phyloP scores from a whole-genome alignment of 2,888 invertebrate species.

The Rhodophaea formosa region DNA sequence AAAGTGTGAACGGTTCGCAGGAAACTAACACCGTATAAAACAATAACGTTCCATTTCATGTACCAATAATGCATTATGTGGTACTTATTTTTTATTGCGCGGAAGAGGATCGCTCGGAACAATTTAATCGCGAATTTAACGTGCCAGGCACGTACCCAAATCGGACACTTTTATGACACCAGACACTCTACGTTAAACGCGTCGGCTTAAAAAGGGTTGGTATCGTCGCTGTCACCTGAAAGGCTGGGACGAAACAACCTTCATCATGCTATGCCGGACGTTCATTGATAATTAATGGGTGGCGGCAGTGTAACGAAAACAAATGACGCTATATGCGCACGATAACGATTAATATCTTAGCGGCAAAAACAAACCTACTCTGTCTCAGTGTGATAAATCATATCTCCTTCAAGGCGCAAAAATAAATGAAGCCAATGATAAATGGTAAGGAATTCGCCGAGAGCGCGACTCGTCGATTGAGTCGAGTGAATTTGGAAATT shows the following conservation, averaged over 20 bases:
- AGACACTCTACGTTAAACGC: conserved; percentile 76
- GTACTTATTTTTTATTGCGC: conserved; percentile 60
- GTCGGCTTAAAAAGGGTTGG: conserved; percentile 80
- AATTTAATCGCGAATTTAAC: conserved; percentile 74
- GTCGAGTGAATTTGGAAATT: conserved; percentile 64
- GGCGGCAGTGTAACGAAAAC: conserved; percentile 78
- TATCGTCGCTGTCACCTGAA: conserved; percentile 76
- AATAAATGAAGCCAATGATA: conserved; percentile 80
- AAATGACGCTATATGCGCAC: conserved; percentile 76
- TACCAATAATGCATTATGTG: conserved; percentile 42
- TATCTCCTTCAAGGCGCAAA: conserved; percentile 76
- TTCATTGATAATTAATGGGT: conserved; percentile 80
- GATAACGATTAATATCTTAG: conserved; percentile 80
- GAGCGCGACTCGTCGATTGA: conserved; percentile 59
- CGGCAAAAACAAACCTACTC: conserved; percentile 78
- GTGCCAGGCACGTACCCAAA: conserved; percentile 71
- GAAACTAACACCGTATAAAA: conserved; percentile 10
- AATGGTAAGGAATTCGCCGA: conserved; percentile 69
- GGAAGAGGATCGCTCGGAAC: conserved; percentile 56
- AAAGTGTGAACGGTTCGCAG: neutral
- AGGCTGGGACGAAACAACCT: conserved; percentile 73
- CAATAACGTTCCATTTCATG: conserved; percentile 25
- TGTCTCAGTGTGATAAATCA: conserved; percentile 76
- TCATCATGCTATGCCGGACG: conserved; percentile 74
- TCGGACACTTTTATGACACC: conserved; percentile 80